Conservation (phyloP, 2,113 vertebrate species). For the Uria aalge region DNA sequence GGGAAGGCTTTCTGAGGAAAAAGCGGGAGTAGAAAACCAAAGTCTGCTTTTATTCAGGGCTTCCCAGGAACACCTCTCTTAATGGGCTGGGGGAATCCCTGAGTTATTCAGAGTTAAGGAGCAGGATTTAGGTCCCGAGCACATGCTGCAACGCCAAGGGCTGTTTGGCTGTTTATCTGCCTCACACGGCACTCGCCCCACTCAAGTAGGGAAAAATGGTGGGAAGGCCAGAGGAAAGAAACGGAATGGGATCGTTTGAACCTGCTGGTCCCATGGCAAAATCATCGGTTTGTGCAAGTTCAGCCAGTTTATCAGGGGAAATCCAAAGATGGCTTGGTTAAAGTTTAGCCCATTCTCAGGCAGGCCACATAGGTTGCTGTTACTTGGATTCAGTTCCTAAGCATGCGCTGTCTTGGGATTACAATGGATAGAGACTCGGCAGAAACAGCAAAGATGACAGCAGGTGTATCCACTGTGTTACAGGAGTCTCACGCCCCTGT, state of each 20-base stretch:
- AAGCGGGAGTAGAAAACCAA: neutral
- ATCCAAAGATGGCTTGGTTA: neutral
- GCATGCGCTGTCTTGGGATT: neutral
- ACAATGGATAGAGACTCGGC: neutral
- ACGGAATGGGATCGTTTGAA: neutral
- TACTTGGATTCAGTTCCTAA: neutral
- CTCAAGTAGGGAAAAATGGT: too few relatives aligned
- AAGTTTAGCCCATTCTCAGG: neutral
- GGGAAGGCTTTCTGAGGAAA: neutral
- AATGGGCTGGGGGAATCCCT: neutral
- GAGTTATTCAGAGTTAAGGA: neutral
- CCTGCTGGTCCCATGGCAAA: neutral
- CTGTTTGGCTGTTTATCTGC: neutral
- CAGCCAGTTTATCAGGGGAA: neutral
- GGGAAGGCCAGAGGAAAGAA: neutral
- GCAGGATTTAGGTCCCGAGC: neutral
- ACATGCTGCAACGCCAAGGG: neutral
- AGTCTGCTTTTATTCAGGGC: neutral
- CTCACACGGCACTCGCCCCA: neutral
- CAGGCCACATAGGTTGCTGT: neutral
- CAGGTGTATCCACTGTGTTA: neutral
- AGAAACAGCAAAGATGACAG: neutral
- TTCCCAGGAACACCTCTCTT: neutral
- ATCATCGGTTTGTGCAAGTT: neutral
- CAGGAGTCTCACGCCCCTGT: rapidly evolving